Evolutionary conservation across 2,797 vertebrate species (phyloP), one percentile per base, ranked within the genome.

Genomic region (Anas flavirostris): DNA sequence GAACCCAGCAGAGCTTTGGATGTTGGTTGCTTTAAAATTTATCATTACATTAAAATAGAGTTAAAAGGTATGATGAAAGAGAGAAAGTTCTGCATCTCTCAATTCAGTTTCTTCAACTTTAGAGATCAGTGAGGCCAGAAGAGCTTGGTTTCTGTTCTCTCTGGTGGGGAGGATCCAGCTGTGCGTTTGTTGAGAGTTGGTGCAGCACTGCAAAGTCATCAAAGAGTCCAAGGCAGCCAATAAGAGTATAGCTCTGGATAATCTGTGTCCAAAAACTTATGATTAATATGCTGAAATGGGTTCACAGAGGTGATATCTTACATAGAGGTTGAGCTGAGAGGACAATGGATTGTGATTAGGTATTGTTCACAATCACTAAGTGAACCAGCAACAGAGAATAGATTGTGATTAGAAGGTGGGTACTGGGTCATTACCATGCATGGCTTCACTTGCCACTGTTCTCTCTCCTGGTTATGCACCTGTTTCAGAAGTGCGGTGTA

Each of bases 281-380:
- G 78, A 96, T 91, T 92, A 94, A 88, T 33, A 85, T 78, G 77
- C 68, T 85, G 0, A 10, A 87, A 52, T 29, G 39, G 48, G 58
- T 75, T 81, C 86, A 76, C 60, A 9, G 17, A 64, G 69, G 69
- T 79, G 68, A 23, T 17, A 39, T 10, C 52, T 92, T 77, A 56
- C 73, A 46, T 43, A 16, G 70, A 72, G 82, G 79, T 10, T 79
- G 66, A 59, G 93, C 91, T 6, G 50, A 23, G 77, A 73, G 80
- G 84, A 96, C 93, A 97, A 95, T 67, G 88, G 64, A 64, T 35
- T 83, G 87, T 96, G 96, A 97, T 97, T 75, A 95, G 82, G 39
- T 64, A 81, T 94, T 97, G 93, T 94, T 93, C 95, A 66, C 82
- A 86, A 88, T 10, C 82, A 10, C 44, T 2, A 46, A 69, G 82